Conservation (phyloP, 2,888 invertebrate species). For the Protophormia terraenovae region DNA sequence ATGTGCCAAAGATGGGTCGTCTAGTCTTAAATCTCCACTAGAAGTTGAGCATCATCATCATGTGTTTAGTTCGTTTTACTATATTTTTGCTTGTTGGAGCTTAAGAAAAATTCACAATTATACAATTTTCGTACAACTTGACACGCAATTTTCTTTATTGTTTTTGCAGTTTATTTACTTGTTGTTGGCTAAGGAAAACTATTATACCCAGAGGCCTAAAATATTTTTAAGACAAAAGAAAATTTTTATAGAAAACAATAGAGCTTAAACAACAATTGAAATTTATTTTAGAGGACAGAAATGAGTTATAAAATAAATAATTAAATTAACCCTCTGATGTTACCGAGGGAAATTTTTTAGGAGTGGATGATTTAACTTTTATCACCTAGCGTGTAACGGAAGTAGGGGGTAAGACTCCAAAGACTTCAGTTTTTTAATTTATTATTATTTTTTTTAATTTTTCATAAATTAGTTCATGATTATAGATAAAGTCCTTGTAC, state of each 20-base stretch:
- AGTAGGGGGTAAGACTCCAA: no score
- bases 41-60: conserved; percentile 34
- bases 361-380: no score
- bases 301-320: not conserved
- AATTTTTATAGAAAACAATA: conserved; percentile 37
- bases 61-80: not conserved
- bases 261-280: conserved; percentile 21
- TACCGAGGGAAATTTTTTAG: not conserved
- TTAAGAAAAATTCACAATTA: conserved; percentile 57
- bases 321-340: conserved; percentile 9
- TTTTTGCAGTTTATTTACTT: not conserved
- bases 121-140: conserved; percentile 61
- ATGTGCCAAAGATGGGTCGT: conserved; percentile 53
- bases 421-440: no score
- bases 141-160: conserved; percentile 56
- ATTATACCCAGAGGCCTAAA: conserved; percentile 35
- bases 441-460: no score
- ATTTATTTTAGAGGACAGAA: conserved; percentile 7
- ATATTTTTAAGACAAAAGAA: conserved; percentile 26
- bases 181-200: conserved; percentile 41
- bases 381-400: no score
- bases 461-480: no score
- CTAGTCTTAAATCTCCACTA: not conserved
- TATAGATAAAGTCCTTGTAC: no score
- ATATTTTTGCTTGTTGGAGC: not conserved